Evolutionary conservation across 2,888 invertebrate genomes (phyloP).

Genomic region (Nasonovia ribisnigri): DNA sequence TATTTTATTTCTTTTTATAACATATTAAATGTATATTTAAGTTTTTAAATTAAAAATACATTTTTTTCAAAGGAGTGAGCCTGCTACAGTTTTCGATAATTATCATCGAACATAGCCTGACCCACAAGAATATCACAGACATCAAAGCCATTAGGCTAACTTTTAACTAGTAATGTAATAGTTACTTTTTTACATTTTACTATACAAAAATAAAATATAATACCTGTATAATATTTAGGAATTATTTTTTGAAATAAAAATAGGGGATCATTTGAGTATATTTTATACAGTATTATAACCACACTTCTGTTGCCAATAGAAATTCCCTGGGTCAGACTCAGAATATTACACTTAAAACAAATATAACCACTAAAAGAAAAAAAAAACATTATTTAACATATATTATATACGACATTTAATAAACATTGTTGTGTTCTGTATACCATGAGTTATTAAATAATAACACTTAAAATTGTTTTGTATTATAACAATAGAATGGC

Average conservation of each 20-base stretch:
- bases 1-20: conserved; percentile 35
- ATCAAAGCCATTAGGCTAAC: conserved; percentile 19
- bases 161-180: conserved; percentile 13
- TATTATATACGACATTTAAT: conserved; percentile 9
- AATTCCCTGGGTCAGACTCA: conserved; percentile 63
- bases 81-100: conserved; percentile 64
- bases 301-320: conserved; percentile 40
- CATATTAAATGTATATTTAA: conserved; percentile 50
- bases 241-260: conserved; percentile 21
- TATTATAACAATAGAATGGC: conserved; percentile 14
- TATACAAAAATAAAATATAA: conserved; percentile 52
- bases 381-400: conserved; percentile 20
- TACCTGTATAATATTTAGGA: conserved; percentile 20
- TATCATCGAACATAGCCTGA: conserved; percentile 67
- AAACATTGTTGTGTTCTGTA: conserved; percentile 20
- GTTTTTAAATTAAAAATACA: conserved; percentile 37
- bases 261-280: conserved; percentile 24
- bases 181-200: conserved; percentile 27
- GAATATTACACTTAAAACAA: conserved; percentile 41
- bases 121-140: conserved; percentile 68
- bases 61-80: conserved; percentile 67
- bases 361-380: conserved; percentile 49
- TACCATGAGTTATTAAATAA: conserved; percentile 30
- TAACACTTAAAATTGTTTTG: conserved; percentile 24
- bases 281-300: not conserved